Conservation (phyloP, 2,888 invertebrate species). For the Ophioninae sp. region DNA sequence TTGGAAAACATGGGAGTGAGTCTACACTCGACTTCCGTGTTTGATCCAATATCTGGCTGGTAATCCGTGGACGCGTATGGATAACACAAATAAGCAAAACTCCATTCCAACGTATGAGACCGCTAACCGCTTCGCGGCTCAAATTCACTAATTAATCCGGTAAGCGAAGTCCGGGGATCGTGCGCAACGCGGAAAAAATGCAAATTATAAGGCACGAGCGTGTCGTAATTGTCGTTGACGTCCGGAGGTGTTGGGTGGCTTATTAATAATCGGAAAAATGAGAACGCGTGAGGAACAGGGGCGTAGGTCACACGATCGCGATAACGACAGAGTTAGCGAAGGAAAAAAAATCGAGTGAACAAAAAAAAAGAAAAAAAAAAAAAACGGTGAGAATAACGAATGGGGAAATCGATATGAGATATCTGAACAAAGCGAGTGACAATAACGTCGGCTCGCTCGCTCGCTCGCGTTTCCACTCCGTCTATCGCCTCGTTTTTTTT, state of each 20-base stretch:
- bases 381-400: constrained; percentile 13
- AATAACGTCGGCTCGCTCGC: constrained; percentile 22
- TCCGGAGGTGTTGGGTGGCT: constrained; percentile 30
- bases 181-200: constrained; percentile 20
- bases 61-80: too few relatives aligned
- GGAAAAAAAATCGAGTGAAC: background rate
- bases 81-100: background rate
- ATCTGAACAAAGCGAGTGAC: background rate
- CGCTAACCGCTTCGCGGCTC: background rate
- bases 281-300: background rate
- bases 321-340: background rate
- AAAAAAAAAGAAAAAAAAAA: too few relatives aligned
- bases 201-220: constrained; percentile 30
- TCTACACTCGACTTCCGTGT: too few relatives aligned
- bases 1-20: too few relatives aligned
- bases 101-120: background rate
- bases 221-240: constrained; percentile 21
- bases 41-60: too few relatives aligned
- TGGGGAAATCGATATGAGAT: background rate
- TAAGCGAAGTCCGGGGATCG: background rate
- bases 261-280: constrained; percentile 46
- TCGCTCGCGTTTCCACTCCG: constrained; percentile 43
- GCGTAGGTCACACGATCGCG: background rate
- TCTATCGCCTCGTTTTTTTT: constrained; percentile 27
- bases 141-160: background rate